Conservation (phyloP, 2,888 invertebrate genomes). For the Drymonia ruficornis region DNA sequence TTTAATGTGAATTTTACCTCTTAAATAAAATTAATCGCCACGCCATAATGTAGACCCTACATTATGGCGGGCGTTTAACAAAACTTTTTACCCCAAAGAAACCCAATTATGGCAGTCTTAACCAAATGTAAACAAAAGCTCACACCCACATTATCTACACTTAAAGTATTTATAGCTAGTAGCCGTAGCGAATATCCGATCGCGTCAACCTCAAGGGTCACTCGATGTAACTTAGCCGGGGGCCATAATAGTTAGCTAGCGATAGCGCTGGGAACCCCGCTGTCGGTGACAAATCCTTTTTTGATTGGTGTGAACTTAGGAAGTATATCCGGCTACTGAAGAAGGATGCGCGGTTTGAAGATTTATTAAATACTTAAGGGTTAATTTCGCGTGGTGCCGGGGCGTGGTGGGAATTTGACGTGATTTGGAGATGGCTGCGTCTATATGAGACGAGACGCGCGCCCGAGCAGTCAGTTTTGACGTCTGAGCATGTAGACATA, state of each 20-base stretch:
- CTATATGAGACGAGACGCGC: too few species aligned
- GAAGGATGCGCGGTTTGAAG: slow-evolving; percentile 38
- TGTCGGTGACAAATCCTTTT: slow-evolving; percentile 80
- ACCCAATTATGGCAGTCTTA: too few species aligned
- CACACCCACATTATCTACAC: too few species aligned
- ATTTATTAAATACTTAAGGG: neutral
- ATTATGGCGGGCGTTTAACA: too few species aligned
- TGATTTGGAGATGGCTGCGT: neutral
- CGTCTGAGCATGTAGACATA: too few species aligned
- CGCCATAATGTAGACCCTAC: too few species aligned
- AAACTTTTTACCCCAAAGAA: too few species aligned
- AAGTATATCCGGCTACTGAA: slow-evolving; percentile 52
- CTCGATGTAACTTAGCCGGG: slow-evolving; percentile 61
- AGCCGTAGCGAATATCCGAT: slow-evolving; percentile 11
- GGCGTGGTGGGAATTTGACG: neutral
- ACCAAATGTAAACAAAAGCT: too few species aligned
- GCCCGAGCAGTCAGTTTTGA: too few species aligned
- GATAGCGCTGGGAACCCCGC: slow-evolving; percentile 67
- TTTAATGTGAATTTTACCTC: too few species aligned
- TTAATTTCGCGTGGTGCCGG: slow-evolving; percentile 3
- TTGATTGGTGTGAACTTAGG: slow-evolving; percentile 78
- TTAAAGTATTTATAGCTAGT: neutral
- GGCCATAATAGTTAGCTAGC: slow-evolving; percentile 71
- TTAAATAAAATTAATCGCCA: too few species aligned
- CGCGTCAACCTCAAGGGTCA: slow-evolving; percentile 61